phyloP scores from a whole-genome alignment of 1,140 invertebrate species.

The Hydropsyche tenuis region DNA sequence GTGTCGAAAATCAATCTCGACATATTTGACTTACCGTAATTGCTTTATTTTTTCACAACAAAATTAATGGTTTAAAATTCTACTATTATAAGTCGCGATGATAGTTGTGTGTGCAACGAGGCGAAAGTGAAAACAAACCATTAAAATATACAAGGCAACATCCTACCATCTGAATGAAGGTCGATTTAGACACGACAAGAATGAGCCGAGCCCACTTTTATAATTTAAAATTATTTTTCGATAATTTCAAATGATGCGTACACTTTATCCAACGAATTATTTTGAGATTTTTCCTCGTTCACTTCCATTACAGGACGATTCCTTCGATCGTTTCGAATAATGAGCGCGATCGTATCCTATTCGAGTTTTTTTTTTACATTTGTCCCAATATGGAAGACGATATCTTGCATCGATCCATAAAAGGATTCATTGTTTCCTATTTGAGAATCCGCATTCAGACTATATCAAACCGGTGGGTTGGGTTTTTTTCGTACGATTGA shows the following conservation, averaged over 20 bases:
- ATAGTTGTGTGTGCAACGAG: not conserved
- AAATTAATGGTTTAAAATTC: too few relatives aligned
- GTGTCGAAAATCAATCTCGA: too few relatives aligned
- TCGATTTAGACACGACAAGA: slow-evolving; percentile 13
- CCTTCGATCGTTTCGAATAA: not conserved
- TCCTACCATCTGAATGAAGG: slow-evolving; percentile 5
- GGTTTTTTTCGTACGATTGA: too few relatives aligned
- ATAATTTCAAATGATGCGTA: too few relatives aligned
- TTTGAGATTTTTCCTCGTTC: slow-evolving; percentile 4
- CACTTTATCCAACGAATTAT: not conserved
- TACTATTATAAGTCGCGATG: slow-evolving; percentile 5
- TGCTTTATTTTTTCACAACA: too few relatives aligned
- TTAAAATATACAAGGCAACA: slow-evolving; percentile 20
- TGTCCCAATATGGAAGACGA: not conserved
- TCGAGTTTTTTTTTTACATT: not conserved
- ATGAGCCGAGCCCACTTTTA: not conserved
- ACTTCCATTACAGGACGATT: not conserved
- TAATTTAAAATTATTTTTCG: not conserved
- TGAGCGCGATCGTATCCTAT: not conserved
- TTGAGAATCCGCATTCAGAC: not conserved
- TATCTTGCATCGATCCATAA: not conserved
- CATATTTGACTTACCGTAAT: too few relatives aligned
- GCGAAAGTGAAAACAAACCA: slow-evolving; percentile 20
- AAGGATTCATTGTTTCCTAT: slow-evolving; percentile 5
- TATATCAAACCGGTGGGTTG: too few relatives aligned